Conservation (phyloP, 92 coral and sea anemone species). For the Epizoanthus stellaris region DNA sequence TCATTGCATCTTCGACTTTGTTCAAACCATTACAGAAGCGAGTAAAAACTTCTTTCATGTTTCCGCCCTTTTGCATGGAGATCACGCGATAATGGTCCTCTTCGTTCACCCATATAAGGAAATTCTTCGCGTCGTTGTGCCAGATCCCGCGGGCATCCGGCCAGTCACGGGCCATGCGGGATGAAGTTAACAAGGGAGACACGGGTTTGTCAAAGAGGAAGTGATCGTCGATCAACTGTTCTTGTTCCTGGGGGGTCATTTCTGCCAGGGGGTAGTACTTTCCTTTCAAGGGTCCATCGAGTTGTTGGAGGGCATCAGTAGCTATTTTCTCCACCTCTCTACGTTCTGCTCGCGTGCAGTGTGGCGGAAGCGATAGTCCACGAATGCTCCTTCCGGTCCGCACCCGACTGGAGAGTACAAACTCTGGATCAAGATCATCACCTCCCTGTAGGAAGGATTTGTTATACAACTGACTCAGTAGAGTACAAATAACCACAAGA, state of each 20-base stretch:
- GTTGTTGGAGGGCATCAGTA: constrained; percentile 71
- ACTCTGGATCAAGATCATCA: constrained; percentile 84
- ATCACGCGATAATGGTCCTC: constrained; percentile 91
- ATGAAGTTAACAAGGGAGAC: constrained; percentile 82
- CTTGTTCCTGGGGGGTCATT: constrained; percentile 90
- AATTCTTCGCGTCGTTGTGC: constrained; percentile 90
- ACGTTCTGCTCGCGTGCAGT: constrained; percentile 95
- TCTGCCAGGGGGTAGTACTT: constrained; percentile 84
- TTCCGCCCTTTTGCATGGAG: constrained; percentile 95
- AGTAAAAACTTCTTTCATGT: constrained; percentile 86
- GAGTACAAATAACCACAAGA: too few relatives aligned
- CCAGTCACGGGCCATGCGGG: constrained; percentile 95
- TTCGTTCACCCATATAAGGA: constrained; percentile 95
- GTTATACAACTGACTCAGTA: too few relatives aligned
- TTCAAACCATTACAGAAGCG: constrained; percentile 86
- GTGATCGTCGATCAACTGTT: constrained; percentile 87
- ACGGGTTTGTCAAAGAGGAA: constrained; percentile 96
- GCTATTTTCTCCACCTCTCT: constrained; percentile 86
- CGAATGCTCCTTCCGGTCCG: constrained; percentile 96
- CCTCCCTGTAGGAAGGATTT: constrained; percentile 58
- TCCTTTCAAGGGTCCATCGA: constrained; percentile 82
- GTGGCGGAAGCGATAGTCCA: constrained; percentile 87
- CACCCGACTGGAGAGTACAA: constrained; percentile 87
- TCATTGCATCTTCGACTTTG: constrained; percentile 81
- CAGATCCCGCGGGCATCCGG: constrained; percentile 98